These are phyloP conservation scores for Platypus cylindrus DNA, from an alignment of 2,888 invertebrate species.

Conservation along the genomic window DNA sequence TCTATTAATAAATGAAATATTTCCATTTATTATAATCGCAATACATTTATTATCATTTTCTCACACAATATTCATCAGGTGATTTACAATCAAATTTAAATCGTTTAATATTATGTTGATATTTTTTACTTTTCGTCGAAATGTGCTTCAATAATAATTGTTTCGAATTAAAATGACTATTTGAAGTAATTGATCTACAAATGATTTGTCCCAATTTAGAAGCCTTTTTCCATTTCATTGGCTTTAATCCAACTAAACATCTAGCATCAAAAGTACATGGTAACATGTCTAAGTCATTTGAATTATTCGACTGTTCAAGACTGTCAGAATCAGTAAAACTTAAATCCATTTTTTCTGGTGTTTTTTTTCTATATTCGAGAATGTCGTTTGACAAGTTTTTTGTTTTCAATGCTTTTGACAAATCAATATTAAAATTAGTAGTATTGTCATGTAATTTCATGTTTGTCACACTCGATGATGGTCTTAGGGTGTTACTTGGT, in stretches of 20 bases:
- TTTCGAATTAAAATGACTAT: no score
- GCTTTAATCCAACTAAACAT: constrained; percentile 15
- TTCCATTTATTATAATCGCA: no score
- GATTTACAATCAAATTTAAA: constrained; percentile 49
- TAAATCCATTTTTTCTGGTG: constrained; percentile 28
- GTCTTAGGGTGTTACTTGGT: background rate
- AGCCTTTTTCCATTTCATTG: constrained; percentile 23
- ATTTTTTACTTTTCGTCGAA: no score
- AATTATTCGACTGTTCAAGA: no score
- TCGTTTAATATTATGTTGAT: no score
- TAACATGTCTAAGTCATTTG: constrained; percentile 4
- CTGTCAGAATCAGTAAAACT: constrained; percentile 32
- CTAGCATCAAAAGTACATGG: constrained; percentile 26
- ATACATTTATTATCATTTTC: no score
- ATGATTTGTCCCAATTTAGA: constrained; percentile 42
- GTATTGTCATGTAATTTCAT: constrained; percentile 3
- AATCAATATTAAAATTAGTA: constrained; percentile 31
- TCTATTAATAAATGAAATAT: no score
- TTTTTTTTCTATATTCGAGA: no score
- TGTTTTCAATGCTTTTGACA: constrained; percentile 32
- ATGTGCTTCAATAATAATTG: no score
- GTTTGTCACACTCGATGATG: constrained; percentile 8
- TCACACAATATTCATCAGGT: no score
- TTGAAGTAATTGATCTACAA: no score
- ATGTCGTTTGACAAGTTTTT: constrained; percentile 19